Conservation (phyloP, 1,140 invertebrate genomes). For the Atta texana region DNA sequence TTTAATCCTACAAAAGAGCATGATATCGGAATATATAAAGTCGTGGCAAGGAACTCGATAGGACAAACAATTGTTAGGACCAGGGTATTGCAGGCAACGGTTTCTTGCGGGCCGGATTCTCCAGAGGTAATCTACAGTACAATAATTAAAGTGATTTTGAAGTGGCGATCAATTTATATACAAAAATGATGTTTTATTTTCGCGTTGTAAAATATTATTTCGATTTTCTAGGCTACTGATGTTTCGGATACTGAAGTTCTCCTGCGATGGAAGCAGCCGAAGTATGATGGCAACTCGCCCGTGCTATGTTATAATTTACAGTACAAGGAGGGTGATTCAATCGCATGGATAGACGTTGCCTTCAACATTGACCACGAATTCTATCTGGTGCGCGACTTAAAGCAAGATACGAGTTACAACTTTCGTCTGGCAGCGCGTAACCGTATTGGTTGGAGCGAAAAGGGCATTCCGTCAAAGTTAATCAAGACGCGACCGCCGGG, state of each 20-base stretch:
- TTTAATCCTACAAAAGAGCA: constrained; percentile 92
- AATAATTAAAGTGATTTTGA: background rate
- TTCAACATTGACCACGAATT: constrained; percentile 98
- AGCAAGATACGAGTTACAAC: constrained; percentile 93
- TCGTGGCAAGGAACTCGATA: constrained; percentile 95
- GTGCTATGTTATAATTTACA: constrained; percentile 95
- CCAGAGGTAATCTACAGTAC: constrained; percentile 88
- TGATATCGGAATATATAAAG: constrained; percentile 97
- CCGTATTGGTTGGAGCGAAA: constrained; percentile 96
- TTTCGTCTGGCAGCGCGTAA: constrained; percentile 96
- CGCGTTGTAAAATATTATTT: constrained; percentile 7
- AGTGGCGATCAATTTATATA: background rate
- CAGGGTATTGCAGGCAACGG: constrained; percentile 90
- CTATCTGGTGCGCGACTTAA: constrained; percentile 92
- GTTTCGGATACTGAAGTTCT: constrained; percentile 95
- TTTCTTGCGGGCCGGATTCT: constrained; percentile 94
- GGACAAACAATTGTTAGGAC: constrained; percentile 92
- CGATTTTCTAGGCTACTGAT: constrained; percentile 85
- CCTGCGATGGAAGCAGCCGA: constrained; percentile 95
- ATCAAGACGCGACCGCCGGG: constrained; percentile 90
- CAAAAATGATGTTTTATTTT: background rate
- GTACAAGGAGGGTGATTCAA: constrained; percentile 91
- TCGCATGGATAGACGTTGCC: constrained; percentile 94
- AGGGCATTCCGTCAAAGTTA: constrained; percentile 91
- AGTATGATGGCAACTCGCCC: constrained; percentile 93